Conservation (phyloP, 1,140 invertebrate genomes). For the Drosophila pachea region DNA sequence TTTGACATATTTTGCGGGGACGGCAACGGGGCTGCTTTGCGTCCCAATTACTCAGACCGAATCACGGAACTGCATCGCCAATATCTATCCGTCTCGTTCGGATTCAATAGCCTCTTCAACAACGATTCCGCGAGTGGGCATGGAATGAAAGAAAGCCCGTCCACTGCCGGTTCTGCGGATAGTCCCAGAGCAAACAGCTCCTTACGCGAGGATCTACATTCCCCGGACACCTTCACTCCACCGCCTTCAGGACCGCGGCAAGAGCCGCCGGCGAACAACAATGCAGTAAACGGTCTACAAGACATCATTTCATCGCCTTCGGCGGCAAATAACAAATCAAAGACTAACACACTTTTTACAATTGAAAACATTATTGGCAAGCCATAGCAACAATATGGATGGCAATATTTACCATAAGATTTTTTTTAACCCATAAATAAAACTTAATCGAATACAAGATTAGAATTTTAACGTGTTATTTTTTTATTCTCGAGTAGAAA, state of each 20-base stretch:
- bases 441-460: constrained; percentile 7
- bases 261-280: constrained; percentile 12
- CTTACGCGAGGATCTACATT: constrained; percentile 58
- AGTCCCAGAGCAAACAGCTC: constrained; percentile 24
- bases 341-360: constrained; percentile 62
- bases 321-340: constrained; percentile 40
- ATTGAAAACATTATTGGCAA: constrained; percentile 70
- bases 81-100: constrained; percentile 72
- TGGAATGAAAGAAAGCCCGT: constrained; percentile 28
- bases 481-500: constrained; percentile 74
- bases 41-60: constrained; percentile 71
- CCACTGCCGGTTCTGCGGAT: constrained; percentile 49
- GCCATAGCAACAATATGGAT: constrained; percentile 25
- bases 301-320: constrained; percentile 16
- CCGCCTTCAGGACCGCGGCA: constrained; percentile 16
- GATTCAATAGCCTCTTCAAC: constrained; percentile 73
- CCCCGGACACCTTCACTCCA: constrained; percentile 60
- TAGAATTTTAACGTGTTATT: constrained; percentile 52
- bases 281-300: constrained; percentile 46
- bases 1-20: constrained; percentile 69
- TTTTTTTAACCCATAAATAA: constrained; percentile 28
- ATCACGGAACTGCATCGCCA: constrained; percentile 76
- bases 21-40: constrained; percentile 8
- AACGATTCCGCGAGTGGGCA: constrained; percentile 23
- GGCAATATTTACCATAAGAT: not conserved